Evolutionary conservation across 2,888 invertebrate genomes (phyloP).

Genomic region (Drosophila suboccidentalis): DNA sequence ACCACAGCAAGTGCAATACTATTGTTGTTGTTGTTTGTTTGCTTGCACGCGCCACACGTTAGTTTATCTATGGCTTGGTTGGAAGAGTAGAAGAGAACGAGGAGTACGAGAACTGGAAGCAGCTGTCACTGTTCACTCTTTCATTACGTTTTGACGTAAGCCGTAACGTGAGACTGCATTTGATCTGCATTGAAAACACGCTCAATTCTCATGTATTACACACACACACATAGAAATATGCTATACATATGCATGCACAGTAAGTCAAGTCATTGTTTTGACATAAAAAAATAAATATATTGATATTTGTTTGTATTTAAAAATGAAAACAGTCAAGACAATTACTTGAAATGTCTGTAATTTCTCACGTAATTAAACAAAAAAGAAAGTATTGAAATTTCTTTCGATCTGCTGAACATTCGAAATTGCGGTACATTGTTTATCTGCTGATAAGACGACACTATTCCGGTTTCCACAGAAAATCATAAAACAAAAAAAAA

Average conservation of each 20-base stretch:
- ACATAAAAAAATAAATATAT: not conserved
- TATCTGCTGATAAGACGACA: slow-evolving; percentile 46
- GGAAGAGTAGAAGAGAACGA: slow-evolving; percentile 12
- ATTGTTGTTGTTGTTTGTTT: slow-evolving; percentile 29
- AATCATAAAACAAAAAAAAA: slow-evolving; percentile 8
- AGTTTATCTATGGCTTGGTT: slow-evolving; percentile 45
- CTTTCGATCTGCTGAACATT: slow-evolving; percentile 19
- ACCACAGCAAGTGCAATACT: slow-evolving; percentile 49
- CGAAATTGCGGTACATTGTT: slow-evolving; percentile 29
- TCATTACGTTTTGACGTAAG: slow-evolving; percentile 47
- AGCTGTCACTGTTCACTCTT: slow-evolving; percentile 4
- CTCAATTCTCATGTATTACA: slow-evolving; percentile 7
- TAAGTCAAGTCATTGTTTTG: not conserved
- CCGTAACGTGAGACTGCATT: slow-evolving; percentile 51
- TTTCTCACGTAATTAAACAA: slow-evolving; percentile 27
- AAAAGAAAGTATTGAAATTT: slow-evolving; percentile 48
- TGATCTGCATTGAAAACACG: slow-evolving; percentile 45
- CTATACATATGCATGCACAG: not conserved
- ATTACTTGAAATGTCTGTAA: slow-evolving; percentile 6
- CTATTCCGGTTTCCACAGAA: slow-evolving; percentile 29
- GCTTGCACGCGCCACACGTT: slow-evolving; percentile 60
- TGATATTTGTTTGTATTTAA: not conserved
- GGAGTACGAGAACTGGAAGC: slow-evolving; percentile 1
- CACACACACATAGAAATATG: not conserved
- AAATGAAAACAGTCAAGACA: not conserved